Evolutionary conservation across 2,797 vertebrate species (phyloP).

Genomic region (Poeciliopsis gracilis): DNA sequence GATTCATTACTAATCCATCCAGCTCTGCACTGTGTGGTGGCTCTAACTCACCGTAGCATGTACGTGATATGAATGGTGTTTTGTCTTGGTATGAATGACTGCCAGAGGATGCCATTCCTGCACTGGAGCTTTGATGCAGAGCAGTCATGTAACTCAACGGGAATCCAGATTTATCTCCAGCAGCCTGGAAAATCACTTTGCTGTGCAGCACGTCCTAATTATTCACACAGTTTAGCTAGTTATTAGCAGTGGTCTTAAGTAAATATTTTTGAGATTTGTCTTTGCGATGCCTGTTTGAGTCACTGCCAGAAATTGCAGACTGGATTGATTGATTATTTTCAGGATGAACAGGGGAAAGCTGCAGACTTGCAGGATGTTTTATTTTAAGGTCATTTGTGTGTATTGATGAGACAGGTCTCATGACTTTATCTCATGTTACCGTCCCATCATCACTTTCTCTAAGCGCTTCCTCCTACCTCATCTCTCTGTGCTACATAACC

Average conservation of each 20-base stretch:
- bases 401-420: constrained; percentile 29
- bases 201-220: constrained; percentile 66
- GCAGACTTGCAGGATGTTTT: constrained; percentile 27
- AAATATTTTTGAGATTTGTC: constrained; percentile 39
- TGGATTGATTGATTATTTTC: constrained; percentile 57
- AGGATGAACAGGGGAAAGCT: constrained; percentile 42
- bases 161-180: constrained; percentile 61
- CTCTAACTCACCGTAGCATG: constrained; percentile 68
- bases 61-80: constrained; percentile 79
- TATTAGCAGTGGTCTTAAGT: constrained; percentile 42
- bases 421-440: constrained; percentile 73
- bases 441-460: constrained; percentile 73
- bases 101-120: constrained; percentile 61
- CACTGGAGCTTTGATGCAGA: constrained; percentile 58
- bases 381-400: constrained; percentile 57
- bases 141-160: constrained; percentile 41
- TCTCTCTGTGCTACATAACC: constrained; percentile 52
- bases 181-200: constrained; percentile 52
- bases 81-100: constrained; percentile 74
- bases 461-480: constrained; percentile 62
- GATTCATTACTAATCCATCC: constrained; percentile 76
- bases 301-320: constrained; percentile 53
- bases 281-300: constrained; percentile 35
- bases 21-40: constrained; percentile 72
- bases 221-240: constrained; percentile 56